Conservation (phyloP, 2,113 vertebrate genomes). For the Haemorhous mexicanus region DNA sequence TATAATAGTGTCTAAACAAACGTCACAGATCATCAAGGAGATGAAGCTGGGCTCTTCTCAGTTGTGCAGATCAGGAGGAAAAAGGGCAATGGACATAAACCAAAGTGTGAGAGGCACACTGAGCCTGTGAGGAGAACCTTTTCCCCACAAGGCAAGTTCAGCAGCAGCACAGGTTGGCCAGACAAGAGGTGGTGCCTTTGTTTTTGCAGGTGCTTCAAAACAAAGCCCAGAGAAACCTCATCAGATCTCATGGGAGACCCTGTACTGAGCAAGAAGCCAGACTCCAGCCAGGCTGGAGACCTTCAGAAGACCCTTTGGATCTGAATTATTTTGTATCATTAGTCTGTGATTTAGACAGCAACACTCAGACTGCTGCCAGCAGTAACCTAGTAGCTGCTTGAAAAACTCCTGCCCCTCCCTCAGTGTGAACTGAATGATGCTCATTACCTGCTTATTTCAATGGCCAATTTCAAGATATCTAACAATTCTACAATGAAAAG, state of each 20-base stretch:
- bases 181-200: background rate
- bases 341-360: background rate
- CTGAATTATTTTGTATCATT: background rate
- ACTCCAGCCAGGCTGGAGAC: background rate
- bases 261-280: background rate
- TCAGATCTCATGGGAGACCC: background rate
- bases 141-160: fast-evolving
- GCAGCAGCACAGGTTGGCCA: background rate
- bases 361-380: background rate
- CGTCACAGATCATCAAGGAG: background rate
- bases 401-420: background rate
- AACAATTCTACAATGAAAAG: background rate
- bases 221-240: background rate
- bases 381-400: background rate
- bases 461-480: background rate
- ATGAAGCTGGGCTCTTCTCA: background rate
- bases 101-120: background rate
- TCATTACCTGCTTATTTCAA: background rate
- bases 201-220: background rate
- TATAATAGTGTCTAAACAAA: too few species aligned
- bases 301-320: background rate
- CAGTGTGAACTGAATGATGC: background rate
- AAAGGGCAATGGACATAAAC: background rate
- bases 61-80: background rate
- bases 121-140: background rate